Base-by-base conservation (phyloP, 2,113 vertebrate genomes). In the Prunella himalayana region DNA sequence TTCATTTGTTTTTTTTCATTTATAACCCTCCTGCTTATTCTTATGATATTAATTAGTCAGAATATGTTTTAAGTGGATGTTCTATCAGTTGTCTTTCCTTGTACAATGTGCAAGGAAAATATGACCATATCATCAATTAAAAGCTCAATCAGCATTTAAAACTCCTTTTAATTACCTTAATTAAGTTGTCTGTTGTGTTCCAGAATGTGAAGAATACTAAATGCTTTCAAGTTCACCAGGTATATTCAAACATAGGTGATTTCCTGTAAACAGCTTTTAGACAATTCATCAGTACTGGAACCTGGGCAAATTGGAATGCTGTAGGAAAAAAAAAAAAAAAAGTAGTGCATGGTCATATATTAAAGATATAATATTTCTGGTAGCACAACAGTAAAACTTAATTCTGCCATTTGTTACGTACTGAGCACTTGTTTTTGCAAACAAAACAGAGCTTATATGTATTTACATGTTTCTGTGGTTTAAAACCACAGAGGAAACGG, bases 51-150 rank as follows among this genome's bases (percentile, higher is more conserved):
- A 77, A 73, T 84, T 85, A 84, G 82, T 93, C 92, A 97, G 60
- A 86, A 49, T 93, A 90, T 69, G 30, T 82, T 96, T 96, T 90
- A 88, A 95, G 89, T 90, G 86, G 57, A 75, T 88, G 59, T 90
- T 95, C 56, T 57, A 63, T 61, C 84, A 22, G 35, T 76, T 92
- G 31, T 70, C 45, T 54, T 96, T 69, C 65, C 47, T 86, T 97
- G 97, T 97, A 98, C 97, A 98, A 97, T 97, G 98, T 97, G 98
- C 97, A 95, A 96, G 66, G 44, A 59, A 97, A 27, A 44, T 39
- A n/a, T 15, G 10, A 57, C 30, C 16, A 20, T 35, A 63, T 86
- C 92, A 96, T 98, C 96, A 97, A 69, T 33, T 97, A 77, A 90
- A 96, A 82, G 83, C 53, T 60, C 47, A 75, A 90, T 47, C 45